Evolutionary conservation across 2,888 invertebrate species (phyloP), one percentile per base, ranked within the genome.

Genomic region (Xylota sylvarum): DNA sequence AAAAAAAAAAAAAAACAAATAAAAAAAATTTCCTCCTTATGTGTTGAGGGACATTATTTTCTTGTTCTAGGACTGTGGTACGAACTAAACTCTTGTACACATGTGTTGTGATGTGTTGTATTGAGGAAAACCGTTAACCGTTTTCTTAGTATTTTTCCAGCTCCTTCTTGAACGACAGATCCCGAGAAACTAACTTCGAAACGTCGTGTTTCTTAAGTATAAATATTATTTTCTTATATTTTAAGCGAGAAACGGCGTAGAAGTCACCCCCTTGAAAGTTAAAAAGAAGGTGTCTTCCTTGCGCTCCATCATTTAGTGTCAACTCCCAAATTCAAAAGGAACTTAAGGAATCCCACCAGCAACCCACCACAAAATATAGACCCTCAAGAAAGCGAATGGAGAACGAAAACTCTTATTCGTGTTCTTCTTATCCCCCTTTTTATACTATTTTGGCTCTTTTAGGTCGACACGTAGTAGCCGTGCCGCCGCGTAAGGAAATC

Each of bases 171-270:
- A 89, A 88, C 90, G 90, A 91, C 89, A 89, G 91, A 89, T 91
- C 90, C 90, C 90, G 91, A 90, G 90, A 90, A 92, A 91, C 91
- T 91, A 91, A 91, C 91, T 90, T 90, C 88, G 88, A 65, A 79
- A 89, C 89, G 89, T 88, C 88, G 89, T 88, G 87, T 88, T 89
- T 88, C 90, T 89, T 90, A 91, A 91, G 90, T 91, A 92, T 91
- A 91, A 91, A 91, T 91, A 92, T 91, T 89, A 88, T 89, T 89
- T 88, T 90, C 90, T 86, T 81, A 56, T 69, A 82, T 67, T 67
- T 85, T 19, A 76, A 80, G 40, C 65, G 64, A 69, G 55, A 64
- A 76, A 69, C 67, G 73, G 60, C 60, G 55, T 73, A 86, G 32
- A 81, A 77, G 60, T 86, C 82, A 72, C 72, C 78, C 83, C 46